phyloP scores from a whole-genome alignment of 2,888 invertebrate genomes.

The Hydroisotoma schaefferi region DNA sequence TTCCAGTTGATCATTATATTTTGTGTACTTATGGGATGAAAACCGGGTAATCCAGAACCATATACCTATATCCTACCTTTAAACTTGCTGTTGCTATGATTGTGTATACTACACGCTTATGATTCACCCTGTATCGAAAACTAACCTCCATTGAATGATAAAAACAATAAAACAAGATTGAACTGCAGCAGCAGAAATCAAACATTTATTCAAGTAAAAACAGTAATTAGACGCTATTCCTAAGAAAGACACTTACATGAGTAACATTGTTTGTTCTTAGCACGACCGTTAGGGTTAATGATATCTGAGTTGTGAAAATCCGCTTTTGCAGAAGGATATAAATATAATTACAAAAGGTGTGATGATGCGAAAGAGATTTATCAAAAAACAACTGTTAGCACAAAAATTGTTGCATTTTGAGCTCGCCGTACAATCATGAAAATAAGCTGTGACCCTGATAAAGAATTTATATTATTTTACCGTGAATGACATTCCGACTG shows the following conservation, averaged over 20 bases:
- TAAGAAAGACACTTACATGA: conserved; percentile 11
- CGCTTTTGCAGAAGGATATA: not conserved
- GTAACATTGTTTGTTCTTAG: conserved; percentile 1
- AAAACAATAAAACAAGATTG: too few species aligned
- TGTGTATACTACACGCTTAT: too few species aligned
- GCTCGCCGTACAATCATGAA: conserved; percentile 1
- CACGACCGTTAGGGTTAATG: conserved; percentile 1
- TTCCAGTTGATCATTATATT: too few species aligned
- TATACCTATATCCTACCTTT: too few species aligned
- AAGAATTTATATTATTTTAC: not conserved
- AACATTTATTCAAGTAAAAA: too few species aligned
- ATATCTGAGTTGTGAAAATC: conserved; percentile 1
- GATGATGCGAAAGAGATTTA: not conserved
- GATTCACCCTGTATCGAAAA: not conserved
- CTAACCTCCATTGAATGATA: too few species aligned
- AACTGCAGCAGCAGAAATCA: too few species aligned
- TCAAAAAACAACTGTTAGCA: not conserved
- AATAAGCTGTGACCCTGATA: conserved; percentile 12
- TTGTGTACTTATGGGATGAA: too few species aligned
- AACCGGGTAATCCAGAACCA: too few species aligned
- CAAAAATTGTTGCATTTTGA: conserved; percentile 4
- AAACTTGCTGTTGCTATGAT: too few species aligned
- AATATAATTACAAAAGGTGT: not conserved
- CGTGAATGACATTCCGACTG: too few species aligned
- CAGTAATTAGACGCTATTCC: not conserved